Evolutionary conservation across 2,888 invertebrate genomes (phyloP).

Genomic region (Linnaemya vulpina): DNA sequence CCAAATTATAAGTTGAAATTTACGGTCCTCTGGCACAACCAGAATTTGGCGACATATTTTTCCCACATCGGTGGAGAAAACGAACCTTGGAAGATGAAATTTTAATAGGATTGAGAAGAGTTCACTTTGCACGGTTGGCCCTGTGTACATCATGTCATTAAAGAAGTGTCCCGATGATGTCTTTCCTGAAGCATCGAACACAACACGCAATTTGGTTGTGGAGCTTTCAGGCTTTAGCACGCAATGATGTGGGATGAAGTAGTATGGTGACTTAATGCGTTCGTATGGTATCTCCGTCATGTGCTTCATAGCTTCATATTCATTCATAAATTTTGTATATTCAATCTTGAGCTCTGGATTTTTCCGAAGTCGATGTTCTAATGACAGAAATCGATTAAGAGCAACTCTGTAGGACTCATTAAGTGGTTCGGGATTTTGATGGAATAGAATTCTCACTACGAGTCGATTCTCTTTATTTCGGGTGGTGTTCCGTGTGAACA

Average conservation of each 20-base stretch:
- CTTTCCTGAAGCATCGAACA: not conserved
- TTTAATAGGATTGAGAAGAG: not conserved
- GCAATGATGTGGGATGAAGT: constrained; percentile 11
- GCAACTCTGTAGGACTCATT: not conserved
- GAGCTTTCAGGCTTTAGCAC: not conserved
- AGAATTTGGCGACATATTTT: no score
- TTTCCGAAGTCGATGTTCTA: not conserved
- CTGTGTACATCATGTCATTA: no score
- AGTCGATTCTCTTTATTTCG: not conserved
- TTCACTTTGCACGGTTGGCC: not conserved
- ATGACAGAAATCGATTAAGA: not conserved
- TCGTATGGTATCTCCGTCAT: not conserved
- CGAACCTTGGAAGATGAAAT: no score
- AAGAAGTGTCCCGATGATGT: no score
- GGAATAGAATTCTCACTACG: not conserved
- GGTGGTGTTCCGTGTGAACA: not conserved
- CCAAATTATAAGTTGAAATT: not conserved
- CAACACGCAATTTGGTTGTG: not conserved
- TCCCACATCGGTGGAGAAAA: no score
- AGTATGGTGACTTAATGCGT: not conserved
- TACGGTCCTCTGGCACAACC: not conserved
- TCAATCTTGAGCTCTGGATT: not conserved
- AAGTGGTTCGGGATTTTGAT: not conserved
- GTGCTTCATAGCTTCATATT: not conserved
- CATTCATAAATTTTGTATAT: not conserved